Evolutionary conservation across 2,113 vertebrate genomes (phyloP), one percentile per base, ranked within the genome.

Genomic region (Monopterus albus): DNA sequence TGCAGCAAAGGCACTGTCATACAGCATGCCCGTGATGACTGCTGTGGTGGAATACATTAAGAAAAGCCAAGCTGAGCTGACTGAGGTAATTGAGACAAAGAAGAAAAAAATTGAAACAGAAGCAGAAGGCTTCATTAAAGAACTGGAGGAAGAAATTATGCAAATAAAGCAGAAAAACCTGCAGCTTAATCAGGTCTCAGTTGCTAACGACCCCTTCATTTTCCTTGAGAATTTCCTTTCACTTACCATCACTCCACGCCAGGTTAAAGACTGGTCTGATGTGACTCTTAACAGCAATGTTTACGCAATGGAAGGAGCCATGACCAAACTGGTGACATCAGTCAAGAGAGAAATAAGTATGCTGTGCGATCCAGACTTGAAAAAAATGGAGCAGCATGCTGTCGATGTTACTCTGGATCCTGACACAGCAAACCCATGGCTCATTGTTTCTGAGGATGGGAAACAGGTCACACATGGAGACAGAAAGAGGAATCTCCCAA

Each of bases 291-390:
- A 36, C 17, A 21, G 18, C 1, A 36, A 68, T 12, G 43, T 53
- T n/a, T 75, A 58, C 10, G 5, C 14, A 0, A 28, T 62, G 26
- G 38, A 70, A 23, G 68, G 2, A 20, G 35, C 49, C 8, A 6
- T 84, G 33, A n/a, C 10, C 14, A 18, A 25, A 2, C 52, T 90
- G 49, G 6, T 66, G 65, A n/a, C 26, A 21, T 78, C 56, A 5
- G 26, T 85, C 10, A 69, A 1, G 18, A 69, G 18, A 45, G 75
- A 86, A 49, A 61, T 87, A 29, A 21, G 23, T 28, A 40, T 29
- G 39, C 4, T 88, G 26, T 90, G 84, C 52, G 84, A 88, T 78
- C 84, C 82, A 0, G 63, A 77, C 55, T 72, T 82, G 15, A 83
- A 72, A 60, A 52, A 61, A 21, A 59, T 74, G 45, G 71, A 78